Conservation (phyloP, 37 sponge, comb jelly and placozoan species). For the Agelas oroides region DNA sequence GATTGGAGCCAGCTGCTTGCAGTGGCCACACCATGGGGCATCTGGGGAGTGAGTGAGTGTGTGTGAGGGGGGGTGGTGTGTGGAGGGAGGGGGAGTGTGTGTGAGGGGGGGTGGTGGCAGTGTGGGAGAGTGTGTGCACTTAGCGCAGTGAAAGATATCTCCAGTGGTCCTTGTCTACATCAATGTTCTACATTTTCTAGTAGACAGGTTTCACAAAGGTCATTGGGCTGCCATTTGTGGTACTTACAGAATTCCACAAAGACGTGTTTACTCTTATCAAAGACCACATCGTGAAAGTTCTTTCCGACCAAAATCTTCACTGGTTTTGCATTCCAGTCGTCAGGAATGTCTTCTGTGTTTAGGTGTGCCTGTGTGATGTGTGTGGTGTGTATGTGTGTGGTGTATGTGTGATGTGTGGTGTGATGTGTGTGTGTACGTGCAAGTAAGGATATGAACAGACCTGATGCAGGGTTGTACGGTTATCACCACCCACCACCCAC, state of each 20-base stretch:
- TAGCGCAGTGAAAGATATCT: too few relatives aligned
- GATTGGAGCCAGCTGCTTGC: constrained; percentile 97
- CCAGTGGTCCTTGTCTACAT: too few relatives aligned
- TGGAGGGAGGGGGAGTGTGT: not conserved
- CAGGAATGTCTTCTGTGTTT: constrained; percentile 91
- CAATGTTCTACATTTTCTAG: too few relatives aligned
- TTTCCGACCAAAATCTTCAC: constrained; percentile 97
- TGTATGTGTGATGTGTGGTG: not conserved
- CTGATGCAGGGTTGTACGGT: too few relatives aligned
- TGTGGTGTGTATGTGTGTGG: too few relatives aligned
- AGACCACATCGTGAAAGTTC: constrained; percentile 91
- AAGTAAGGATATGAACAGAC: not conserved
- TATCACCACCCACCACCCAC: too few relatives aligned
- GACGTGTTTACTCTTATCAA: constrained; percentile 75
- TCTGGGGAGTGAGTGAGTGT: constrained; percentile 43
- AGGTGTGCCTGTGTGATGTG: constrained; percentile 88
- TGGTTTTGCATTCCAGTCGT: constrained; percentile 94
- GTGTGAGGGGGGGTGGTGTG: not conserved
- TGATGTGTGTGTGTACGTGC: not conserved
- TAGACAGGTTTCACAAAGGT: too few relatives aligned
- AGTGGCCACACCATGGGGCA: constrained; percentile 99
- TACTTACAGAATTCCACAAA: constrained; percentile 98
- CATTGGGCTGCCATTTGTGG: too few relatives aligned
- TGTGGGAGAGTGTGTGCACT: too few relatives aligned
- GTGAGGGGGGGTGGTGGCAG: too few relatives aligned